Percentiles rank a stretch among this genome's conserved stretches.
Conservation (phyloP, 2,113 vertebrate species). For the Otus sunia region DNA sequence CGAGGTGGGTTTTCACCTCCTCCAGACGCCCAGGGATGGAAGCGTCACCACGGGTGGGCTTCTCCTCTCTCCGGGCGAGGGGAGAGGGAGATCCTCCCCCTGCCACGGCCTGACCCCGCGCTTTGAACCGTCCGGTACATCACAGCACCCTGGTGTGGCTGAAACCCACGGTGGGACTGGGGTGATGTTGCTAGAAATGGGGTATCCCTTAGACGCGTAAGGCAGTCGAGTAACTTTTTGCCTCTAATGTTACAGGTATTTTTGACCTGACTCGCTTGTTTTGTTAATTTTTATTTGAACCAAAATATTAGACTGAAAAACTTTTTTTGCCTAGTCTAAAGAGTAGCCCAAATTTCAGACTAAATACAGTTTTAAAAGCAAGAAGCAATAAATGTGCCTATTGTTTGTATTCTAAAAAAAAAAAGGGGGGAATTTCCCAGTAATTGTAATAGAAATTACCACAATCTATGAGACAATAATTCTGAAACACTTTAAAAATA, state of each 20-base stretch:
- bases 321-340: neutral
- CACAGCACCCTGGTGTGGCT: neutral
- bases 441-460: neutral
- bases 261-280: neutral
- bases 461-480: constrained; percentile 7
- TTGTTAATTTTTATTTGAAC: neutral
- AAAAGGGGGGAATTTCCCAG: neutral
- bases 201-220: neutral
- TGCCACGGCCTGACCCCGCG: neutral
- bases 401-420: neutral
- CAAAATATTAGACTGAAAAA: neutral
- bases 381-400: neutral
- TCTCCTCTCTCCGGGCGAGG: rapidly evolving
- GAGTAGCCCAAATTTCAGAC: neutral
- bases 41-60: neutral
- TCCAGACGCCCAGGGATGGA: neutral
- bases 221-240: neutral
- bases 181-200: neutral
- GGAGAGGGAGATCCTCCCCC: neutral
- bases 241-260: neutral
- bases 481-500: constrained; percentile 26
- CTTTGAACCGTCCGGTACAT: neutral
- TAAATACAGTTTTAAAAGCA: neutral
- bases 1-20: neutral
- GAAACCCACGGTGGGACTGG: neutral